phyloP scores from a whole-genome alignment of 2,888 invertebrate genomes.

The Branchinecta sandiegonensis region DNA sequence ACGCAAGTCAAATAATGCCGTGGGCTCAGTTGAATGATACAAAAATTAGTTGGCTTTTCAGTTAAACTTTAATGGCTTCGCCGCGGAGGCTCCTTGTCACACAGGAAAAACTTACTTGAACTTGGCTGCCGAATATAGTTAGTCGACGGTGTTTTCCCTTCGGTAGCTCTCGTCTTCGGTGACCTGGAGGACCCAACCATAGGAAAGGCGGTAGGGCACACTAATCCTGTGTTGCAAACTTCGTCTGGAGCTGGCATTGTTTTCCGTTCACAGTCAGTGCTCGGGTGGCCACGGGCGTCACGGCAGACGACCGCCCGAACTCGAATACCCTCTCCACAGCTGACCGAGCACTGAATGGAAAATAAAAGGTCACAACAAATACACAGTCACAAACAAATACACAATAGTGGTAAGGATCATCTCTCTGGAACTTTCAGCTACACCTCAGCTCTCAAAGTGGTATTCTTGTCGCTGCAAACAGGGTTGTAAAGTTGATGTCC shows the following conservation, averaged over 20 bases:
- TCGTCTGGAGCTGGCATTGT: constrained; percentile 53
- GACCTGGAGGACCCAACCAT: constrained; percentile 20
- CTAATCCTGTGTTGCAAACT: constrained; percentile 56
- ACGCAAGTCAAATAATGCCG: no score
- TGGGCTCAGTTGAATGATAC: no score
- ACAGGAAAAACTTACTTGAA: constrained; percentile 8
- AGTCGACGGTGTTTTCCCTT: constrained; percentile 10
- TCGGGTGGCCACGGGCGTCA: constrained; percentile 40
- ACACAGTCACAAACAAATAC: constrained; percentile 17
- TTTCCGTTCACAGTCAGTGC: constrained; percentile 49
- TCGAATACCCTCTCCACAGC: constrained; percentile 75
- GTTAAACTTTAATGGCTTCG: no score
- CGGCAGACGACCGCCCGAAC: constrained; percentile 63
- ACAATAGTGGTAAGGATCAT: not conserved
- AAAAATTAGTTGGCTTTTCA: no score
- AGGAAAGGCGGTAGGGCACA: constrained; percentile 42
- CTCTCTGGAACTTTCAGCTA: constrained; percentile 22
- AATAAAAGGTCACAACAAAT: not conserved
- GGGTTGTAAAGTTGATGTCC: no score
- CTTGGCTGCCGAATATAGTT: not conserved
- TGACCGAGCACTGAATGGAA: constrained; percentile 65
- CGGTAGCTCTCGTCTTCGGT: constrained; percentile 3
- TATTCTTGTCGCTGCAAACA: no score
- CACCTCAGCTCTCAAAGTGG: no score
- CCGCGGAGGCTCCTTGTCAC: no score